Conservation (phyloP, 2,797 vertebrate genomes). For the Taeniopygia guttata region DNA sequence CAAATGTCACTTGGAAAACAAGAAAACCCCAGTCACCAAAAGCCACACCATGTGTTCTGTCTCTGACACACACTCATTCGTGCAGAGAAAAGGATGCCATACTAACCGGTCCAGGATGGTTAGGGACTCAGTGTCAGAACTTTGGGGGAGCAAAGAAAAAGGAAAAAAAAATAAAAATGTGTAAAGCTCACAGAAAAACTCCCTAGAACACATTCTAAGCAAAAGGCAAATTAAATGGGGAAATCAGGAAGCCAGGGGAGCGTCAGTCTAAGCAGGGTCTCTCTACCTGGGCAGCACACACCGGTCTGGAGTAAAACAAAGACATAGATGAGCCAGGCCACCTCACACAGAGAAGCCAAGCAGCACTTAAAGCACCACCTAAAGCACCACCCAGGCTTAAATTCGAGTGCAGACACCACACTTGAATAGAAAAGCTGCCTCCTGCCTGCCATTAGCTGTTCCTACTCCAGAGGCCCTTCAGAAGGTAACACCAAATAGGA, state of each 20-base stretch:
- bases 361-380: conserved; percentile 29
- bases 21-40: conserved; percentile 47
- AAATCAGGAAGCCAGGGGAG: background rate
- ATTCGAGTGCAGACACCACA: background rate
- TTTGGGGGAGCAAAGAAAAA: conserved; percentile 92
- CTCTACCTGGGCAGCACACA: background rate
- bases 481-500: background rate
- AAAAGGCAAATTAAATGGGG: conserved; percentile 70
- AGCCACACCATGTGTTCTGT: conserved; percentile 67
- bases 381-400: conserved; percentile 6
- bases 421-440: background rate
- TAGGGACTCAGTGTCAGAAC: conserved; percentile 99
- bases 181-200: conserved; percentile 92
- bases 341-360: conserved; percentile 67
- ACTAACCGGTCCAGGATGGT: conserved; percentile 99
- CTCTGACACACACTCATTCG: conserved; percentile 80
- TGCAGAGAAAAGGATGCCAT: conserved; percentile 90
- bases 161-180: conserved; percentile 84
- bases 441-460: background rate
- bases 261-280: background rate
- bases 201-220: conserved; percentile 73
- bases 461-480: background rate
- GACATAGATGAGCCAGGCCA: conserved; percentile 14
- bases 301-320: background rate
- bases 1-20: conserved; percentile 61